Conservation (phyloP, 2,113 vertebrate genomes). For the Protobothrops flavoviridis region DNA sequence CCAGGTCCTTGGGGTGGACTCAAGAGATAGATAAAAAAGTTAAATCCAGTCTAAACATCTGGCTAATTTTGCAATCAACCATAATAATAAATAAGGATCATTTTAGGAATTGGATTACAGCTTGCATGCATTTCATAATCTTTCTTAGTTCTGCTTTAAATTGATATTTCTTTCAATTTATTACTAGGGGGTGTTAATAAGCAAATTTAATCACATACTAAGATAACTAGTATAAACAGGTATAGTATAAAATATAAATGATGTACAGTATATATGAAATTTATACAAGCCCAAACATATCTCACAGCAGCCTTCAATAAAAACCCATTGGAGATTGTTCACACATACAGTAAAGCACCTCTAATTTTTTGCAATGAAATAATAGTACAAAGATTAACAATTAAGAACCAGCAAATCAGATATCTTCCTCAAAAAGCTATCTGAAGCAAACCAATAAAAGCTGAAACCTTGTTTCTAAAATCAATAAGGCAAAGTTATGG, state of each 20-base stretch:
- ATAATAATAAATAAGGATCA: not conserved
- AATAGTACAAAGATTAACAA: not conserved
- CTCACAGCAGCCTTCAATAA: not conserved
- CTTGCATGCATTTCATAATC: not conserved
- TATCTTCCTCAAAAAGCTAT: not conserved
- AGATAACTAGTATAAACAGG: not conserved
- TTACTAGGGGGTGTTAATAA: not conserved
- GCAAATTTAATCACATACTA: not conserved
- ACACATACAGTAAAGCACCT: not conserved
- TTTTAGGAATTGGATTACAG: not conserved
- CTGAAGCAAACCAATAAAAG: not conserved
- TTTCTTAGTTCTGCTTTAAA: not conserved
- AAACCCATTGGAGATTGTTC: not conserved
- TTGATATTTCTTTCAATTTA: not conserved
- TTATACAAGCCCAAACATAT: not conserved
- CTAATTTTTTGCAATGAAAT: not conserved
- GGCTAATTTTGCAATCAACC: not conserved
- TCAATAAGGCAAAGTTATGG: not conserved
- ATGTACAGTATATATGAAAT: not conserved
- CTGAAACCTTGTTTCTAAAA: not conserved
- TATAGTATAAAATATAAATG: not conserved
- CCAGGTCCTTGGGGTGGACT: not conserved
- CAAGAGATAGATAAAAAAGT: not conserved
- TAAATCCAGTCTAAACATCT: not conserved
- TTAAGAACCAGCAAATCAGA: not conserved